Base-by-base conservation (phyloP, 2,888 invertebrate species). In the Spisula subtruncata region DNA sequence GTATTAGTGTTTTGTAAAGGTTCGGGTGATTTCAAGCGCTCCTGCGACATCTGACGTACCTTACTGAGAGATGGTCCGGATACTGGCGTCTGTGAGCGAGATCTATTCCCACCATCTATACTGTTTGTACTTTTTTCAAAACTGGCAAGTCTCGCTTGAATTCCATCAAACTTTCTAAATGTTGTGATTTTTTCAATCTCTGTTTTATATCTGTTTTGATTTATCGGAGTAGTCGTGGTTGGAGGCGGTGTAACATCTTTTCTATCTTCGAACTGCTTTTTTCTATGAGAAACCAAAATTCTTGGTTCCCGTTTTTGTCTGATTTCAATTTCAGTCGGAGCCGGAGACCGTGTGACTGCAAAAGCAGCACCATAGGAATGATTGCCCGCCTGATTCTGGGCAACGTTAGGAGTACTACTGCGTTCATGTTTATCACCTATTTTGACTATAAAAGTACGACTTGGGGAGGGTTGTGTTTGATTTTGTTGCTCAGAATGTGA, bases 131-230 rank as follows among this genome's bases (percentile, higher is more conserved):
- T 89, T 60, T 94, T 94, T 81, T 97, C 97, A 94, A 96, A 97
- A 29, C 95, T 95, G 20, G 96, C 96, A 16, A 96, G 93, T 12
- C 96, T 93, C 29, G 94, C 90, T 10, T 96, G 95, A 25, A 97
- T 96, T 85, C 96, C 96, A 29, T 95, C 96, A 83, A 95, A 95
- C 82, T 95, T 96, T 89, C 94, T 95, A 90, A 92, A 98, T 98
- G 95, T 93, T 0, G 95, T 93, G n/a, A 95, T 93, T 92, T 95
- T 95, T 82, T 95, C 94, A 66, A 96, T 93, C 90, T 96, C 96
- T 25, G 94, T 93, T 93, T 94, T 95, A 85, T 94, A 94, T n/a
- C 95, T 91, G 84, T 93, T 94, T n/a, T 87, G 83, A 25, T 90
- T 83, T 12, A 71, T 79, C 83, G 83, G 86, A 25, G 54, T 75